phyloP scores from a whole-genome alignment of 1,140 invertebrate species.

The Capitella teleta region DNA sequence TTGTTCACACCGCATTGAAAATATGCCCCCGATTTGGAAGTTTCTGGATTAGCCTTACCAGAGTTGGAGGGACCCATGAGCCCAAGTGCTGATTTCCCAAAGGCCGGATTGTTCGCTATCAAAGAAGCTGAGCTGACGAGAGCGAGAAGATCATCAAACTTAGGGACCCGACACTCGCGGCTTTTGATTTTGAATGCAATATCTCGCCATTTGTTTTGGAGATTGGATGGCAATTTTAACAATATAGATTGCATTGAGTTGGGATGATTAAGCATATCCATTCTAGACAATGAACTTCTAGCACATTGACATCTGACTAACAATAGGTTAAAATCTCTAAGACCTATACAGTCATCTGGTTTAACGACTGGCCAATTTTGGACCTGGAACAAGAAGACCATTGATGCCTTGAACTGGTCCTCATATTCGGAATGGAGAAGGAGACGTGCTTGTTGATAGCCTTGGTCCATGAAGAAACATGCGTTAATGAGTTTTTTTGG shows the following conservation, averaged over 20 bases:
- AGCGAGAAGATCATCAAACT: no score
- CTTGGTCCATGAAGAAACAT: constrained; percentile 1
- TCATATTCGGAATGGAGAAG: background rate
- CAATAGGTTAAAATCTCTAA: background rate
- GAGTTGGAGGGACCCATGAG: no score
- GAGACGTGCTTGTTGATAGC: background rate
- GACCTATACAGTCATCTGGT: background rate
- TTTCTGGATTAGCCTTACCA: no score
- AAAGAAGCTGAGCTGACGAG: no score
- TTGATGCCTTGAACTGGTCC: background rate
- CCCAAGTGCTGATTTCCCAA: no score
- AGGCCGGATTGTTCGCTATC: no score
- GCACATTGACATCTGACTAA: background rate
- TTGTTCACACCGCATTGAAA: no score
- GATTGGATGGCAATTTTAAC: background rate
- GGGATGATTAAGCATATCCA: background rate
- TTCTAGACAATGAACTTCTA: background rate
- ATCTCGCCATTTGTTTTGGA: background rate
- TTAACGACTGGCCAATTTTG: background rate
- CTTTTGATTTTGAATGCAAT: background rate
- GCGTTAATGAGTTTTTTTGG: constrained; percentile 2
- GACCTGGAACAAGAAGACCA: background rate
- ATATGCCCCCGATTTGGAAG: no score
- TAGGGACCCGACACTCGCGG: background rate
- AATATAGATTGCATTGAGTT: background rate